Conservation (phyloP, 2,113 vertebrate genomes). For the chimpanzee (Pan troglodytes) region NHGRI_mPanTro3-v2.1_pri NC_072411.2:78206501-78207000, state of each 20-base stretch:
- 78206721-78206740: slow-evolving; percentile 20
- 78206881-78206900: not conserved
- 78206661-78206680: not conserved
- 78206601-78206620: slow-evolving; percentile 41
- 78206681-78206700: not conserved
- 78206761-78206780: not conserved
- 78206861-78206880: not conserved
- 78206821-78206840: not conserved
- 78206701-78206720: not conserved
- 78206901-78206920: not conserved
- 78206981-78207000: not conserved
- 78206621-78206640: slow-evolving; percentile 4
- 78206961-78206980: not conserved
- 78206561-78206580: not conserved
- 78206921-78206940: not conserved
- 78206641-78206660: not conserved
- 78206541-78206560: not conserved
- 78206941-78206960: not conserved
- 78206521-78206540: slow-evolving; percentile 62
- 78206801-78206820: not conserved
- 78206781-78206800: not conserved
- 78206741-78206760: not conserved
- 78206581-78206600: not conserved
- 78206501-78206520: slow-evolving; percentile 40
- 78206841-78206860: not conserved